A percentile compares a stretch with the other conserved stretches of the same genome.
Conservation (phyloP, 64 coral and sea anemone genomes). For the Porites lutea region DNA sequence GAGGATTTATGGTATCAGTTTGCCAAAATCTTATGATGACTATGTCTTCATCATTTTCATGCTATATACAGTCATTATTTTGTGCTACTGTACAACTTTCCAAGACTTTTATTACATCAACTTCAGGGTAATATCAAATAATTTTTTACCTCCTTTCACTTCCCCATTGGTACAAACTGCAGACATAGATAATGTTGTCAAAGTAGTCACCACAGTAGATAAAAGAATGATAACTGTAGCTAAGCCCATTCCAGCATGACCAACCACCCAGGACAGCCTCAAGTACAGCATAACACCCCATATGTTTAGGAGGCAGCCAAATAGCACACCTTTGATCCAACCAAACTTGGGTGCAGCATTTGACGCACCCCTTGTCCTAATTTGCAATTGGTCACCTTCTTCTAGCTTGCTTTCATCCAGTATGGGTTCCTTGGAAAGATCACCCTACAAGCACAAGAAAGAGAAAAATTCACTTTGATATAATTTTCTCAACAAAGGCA, state of each 20-base stretch:
- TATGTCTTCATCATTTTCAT: too few relatives aligned
- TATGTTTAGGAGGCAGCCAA: conserved; percentile 95
- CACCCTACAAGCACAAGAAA: neutral
- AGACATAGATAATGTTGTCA: conserved; percentile 97
- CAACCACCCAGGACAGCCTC: conserved; percentile 90
- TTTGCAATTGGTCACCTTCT: neutral
- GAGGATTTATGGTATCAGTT: too few relatives aligned
- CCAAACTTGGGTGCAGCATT: conserved; percentile 85
- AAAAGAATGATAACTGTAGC: conserved; percentile 85
- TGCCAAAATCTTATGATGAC: too few relatives aligned
- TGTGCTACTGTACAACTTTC: too few relatives aligned
- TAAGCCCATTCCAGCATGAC: conserved; percentile 93
- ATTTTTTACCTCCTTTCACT: conserved; percentile 90
- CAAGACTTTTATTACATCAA: too few relatives aligned
- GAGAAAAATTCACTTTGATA: neutral
- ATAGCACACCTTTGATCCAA: conserved; percentile 96
- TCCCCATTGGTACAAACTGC: conserved; percentile 99
- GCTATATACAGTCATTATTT: too few relatives aligned
- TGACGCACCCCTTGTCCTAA: neutral
- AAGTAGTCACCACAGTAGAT: conserved; percentile 84
- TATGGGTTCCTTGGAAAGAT: neutral
- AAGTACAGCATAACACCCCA: conserved; percentile 98
- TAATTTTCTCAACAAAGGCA: neutral
- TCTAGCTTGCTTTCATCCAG: conserved; percentile 15
- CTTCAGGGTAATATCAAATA: too few relatives aligned